Evolutionary conservation across 2,888 invertebrate genomes (phyloP).

Genomic region (Cheilosia vulpina): DNA sequence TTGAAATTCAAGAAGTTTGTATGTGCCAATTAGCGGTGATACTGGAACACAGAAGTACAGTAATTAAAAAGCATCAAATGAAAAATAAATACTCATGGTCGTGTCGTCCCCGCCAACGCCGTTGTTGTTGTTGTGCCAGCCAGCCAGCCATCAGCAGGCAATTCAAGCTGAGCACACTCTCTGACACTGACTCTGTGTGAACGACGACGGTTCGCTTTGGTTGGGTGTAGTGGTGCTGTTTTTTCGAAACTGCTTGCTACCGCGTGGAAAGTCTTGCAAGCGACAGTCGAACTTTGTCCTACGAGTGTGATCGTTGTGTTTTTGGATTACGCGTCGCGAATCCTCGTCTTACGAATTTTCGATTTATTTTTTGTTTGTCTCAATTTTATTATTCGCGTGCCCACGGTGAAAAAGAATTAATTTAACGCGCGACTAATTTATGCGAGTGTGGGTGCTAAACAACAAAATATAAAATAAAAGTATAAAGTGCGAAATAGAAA

Average conservation of each 20-base stretch:
- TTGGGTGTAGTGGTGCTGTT: conserved; percentile 52
- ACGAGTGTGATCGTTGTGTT: conserved; percentile 59
- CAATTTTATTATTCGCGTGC: conserved; percentile 30
- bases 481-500: conserved; percentile 29
- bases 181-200: neutral
- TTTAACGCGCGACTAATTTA: conserved; percentile 51
- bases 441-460: conserved; percentile 47
- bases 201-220: neutral
- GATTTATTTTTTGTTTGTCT: conserved; percentile 39
- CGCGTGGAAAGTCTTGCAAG: conserved; percentile 67
- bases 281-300: conserved; percentile 73
- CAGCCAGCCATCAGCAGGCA: neutral
- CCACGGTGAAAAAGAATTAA: conserved; percentile 15
- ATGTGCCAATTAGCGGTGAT: conserved; percentile 77
- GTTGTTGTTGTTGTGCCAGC: conserved; percentile 18
- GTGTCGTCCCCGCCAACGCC: conserved; percentile 56
- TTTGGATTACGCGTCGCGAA: conserved; percentile 49
- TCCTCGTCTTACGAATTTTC: conserved; percentile 68
- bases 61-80: conserved; percentile 76
- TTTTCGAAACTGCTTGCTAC: conserved; percentile 61
- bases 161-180: conserved; percentile 2
- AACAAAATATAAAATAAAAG: neutral
- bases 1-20: conserved; percentile 77
- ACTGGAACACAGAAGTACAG: conserved; percentile 76
- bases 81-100: conserved; percentile 73